Evolutionary conservation across 2,113 vertebrate genomes (phyloP), one percentile per base, ranked within the genome.

Genomic region (Amphiprion percula): DNA sequence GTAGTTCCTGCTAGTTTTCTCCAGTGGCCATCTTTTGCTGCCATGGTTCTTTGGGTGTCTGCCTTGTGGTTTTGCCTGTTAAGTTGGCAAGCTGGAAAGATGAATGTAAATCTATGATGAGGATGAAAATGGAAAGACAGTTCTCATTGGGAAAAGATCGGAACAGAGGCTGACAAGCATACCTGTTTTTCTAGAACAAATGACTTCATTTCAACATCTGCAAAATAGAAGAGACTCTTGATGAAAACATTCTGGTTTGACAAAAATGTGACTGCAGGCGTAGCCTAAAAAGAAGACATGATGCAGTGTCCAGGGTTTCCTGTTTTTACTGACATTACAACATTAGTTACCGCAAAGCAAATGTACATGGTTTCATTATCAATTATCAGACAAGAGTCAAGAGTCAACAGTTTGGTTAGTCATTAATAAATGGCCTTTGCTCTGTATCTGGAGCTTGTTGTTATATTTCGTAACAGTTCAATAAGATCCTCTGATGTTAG

Each of bases 1-100:
- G 60, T 77, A 78, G 50, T 74, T 77, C 68, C 62, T 77, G 64
- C 74, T 73, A 54, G 67, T 80, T 84, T 91, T 82, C 80, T 63
- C 47, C 46, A 26, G 63, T 65, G 53, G 66, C 52, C 74, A 62
- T 76, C 52, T 60, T 44, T 68, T 64, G 49, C 60, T 84, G 71
- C 64, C 64, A 82, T 66, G 62, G 52, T 63, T 72, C 60, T 82
- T 67, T 82, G 79, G 74, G 73, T 79, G 24, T 70, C 66, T 80
- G 69, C 58, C 56, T 30, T 67, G 70, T 78, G 82, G 74, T 84
- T 79, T n/a, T 58, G 30, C 41, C 59, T 67, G 80, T 74, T 56
- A 39, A 64, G 61, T 46, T 79, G 80, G 71, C 62, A 46, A 24
- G 30, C 77, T 62, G 62, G 68, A 67, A 80, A 77, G 47, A 73